Evolutionary conservation across 92 coral and sea anemone genomes (phyloP), one percentile per base, ranked within the genome.

Genomic region (Micromussa lordhowensis): DNA sequence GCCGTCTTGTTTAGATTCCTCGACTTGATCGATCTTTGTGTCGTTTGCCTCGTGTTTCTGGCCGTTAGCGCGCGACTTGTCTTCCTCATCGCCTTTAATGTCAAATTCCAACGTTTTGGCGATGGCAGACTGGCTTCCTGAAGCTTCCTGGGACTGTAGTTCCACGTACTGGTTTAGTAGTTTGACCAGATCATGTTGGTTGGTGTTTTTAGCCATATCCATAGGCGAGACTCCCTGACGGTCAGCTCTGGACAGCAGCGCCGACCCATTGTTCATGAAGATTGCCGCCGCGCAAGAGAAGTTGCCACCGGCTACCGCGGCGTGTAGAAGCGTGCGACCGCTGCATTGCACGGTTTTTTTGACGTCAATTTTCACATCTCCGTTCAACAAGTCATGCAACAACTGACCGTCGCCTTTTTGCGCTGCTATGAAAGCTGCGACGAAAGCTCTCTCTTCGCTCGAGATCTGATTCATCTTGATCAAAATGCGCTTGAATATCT

Each of bases 391-490:
- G 81, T 58, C 77, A 75, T 87, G 86, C 49, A 91, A 58, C 24
- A 91, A 61, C 30, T 85, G 63, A 19, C 78, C 81, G 74, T 91
- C 81, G 18, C 93, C 93, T 83, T 89, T 78, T 19, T 89, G 89
- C 7, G 93, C 93, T 48, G 91, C 93, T 38, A 87, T 91, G 74
- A 91, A 91, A 4, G 91, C 93, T 4, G 93, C 93, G 19, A 91
- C 91, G 55, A 91, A 91, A 19, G 89, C 91, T 77, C 93, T 82
- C 58, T 87, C 93, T 35, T 87, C 91, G 29, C 88, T 76, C 44
- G 88, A 81, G 22, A 91, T 87, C 58, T 91, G 93, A 78, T 91
- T 91, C 93, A 91, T 91, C 85, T 87, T 91, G 21, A 91, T 85
- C 3, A 84, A 24, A 48, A 91, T 81, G 32, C 93, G 84, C 22